phyloP scores from a whole-genome alignment of 2,113 vertebrate genomes.

The Sialia sialis region DNA sequence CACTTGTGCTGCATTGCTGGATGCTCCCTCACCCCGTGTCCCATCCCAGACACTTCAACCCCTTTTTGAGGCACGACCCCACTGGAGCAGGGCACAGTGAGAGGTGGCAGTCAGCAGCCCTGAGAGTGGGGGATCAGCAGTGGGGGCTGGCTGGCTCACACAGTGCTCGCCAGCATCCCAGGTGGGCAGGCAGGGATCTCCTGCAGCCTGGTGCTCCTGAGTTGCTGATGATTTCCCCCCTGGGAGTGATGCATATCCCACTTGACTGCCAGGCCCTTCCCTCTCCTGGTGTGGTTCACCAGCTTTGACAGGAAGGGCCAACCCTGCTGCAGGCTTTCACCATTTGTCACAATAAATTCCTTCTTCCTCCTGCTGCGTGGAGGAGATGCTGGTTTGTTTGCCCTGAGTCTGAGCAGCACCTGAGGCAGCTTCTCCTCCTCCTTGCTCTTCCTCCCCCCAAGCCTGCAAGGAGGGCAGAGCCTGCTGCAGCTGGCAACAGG shows the following conservation, averaged over 20 bases:
- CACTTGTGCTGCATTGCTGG: background rate
- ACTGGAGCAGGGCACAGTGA: background rate
- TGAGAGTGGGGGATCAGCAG: fast-evolving
- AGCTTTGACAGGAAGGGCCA: background rate
- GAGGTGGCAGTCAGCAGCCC: background rate
- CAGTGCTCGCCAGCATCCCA: fast-evolving
- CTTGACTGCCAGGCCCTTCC: background rate
- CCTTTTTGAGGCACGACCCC: background rate
- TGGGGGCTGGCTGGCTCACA: background rate
- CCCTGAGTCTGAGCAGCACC: background rate
- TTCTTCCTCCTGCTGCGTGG: background rate
- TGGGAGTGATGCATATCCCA: background rate
- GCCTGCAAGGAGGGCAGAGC: background rate
- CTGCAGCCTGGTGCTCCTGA: background rate
- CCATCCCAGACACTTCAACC: background rate
- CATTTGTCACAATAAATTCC: constrained; percentile 21
- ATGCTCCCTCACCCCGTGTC: background rate
- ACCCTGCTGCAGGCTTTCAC: background rate
- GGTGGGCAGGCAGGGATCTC: background rate
- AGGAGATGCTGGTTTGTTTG: background rate
- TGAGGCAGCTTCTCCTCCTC: background rate
- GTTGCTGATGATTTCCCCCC: background rate
- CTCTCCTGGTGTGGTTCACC: background rate
- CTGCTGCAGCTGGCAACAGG: background rate
- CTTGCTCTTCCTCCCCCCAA: background rate